A percentile compares a stretch with the other conserved stretches of the same genome.
Evolutionary conservation across 2,797 vertebrate genomes (phyloP).

Genomic region (Ataeniobius toweri): DNA sequence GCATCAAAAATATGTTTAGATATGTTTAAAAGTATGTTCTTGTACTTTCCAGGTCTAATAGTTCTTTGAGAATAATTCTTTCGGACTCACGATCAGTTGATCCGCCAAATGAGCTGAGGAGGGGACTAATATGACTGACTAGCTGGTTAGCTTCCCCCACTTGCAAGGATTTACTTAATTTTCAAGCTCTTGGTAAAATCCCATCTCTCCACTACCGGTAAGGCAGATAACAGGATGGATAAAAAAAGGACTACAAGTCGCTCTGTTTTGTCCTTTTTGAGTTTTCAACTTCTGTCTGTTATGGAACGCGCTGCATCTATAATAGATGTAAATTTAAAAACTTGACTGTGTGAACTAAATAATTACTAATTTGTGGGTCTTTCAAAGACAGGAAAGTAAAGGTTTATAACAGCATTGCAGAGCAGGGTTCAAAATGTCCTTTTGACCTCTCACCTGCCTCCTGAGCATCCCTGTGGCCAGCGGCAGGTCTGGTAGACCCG

Average conservation of each 20-base stretch:
- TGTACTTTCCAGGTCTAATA: neutral
- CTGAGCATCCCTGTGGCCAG: conserved; percentile 91
- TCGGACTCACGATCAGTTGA: neutral
- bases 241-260: neutral
- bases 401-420: neutral
- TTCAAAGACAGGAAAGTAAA: neutral
- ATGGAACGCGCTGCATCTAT: neutral
- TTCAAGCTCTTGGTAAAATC: neutral
- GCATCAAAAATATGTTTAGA: neutral
- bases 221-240: neutral
- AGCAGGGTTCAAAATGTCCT: neutral
- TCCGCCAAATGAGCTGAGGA: neutral
- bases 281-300: neutral
- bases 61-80: neutral
- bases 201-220: neutral
- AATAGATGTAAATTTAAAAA: neutral
- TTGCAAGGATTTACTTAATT: neutral
- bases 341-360: neutral
- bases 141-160: neutral
- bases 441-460: conserved; percentile 84
- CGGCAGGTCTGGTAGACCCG: conserved; percentile 92
- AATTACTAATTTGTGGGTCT: neutral
- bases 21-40: neutral
- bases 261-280: neutral
- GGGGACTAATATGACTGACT: neutral